Evolutionary conservation across 2,113 vertebrate species (phyloP), one percentile per base, ranked within the genome.

Genomic region (Oncorhynchus gorbuscha): DNA sequence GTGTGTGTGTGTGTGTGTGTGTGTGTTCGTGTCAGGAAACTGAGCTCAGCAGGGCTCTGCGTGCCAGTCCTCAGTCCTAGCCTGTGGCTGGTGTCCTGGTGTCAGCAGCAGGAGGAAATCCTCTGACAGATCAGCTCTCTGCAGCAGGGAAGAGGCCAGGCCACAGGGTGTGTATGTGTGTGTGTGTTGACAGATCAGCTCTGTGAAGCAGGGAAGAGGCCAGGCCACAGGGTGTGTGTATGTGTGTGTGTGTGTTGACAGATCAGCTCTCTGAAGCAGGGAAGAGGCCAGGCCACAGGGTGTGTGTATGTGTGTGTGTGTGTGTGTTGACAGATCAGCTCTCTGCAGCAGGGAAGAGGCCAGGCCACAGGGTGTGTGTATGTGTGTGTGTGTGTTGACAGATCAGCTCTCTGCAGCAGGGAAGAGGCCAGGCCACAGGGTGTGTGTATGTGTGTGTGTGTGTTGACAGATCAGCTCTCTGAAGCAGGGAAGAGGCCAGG

Each of bases 281-380:
- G 83, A 77, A 79, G 66, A 80, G 77, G 82, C 81, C 69, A 76
- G 79, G 76, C 14, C 49, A 55, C 49, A 55, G 49, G 1, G 24
- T 26, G 24, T 26, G 24, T 26, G 24, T 26, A 26, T 26, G 14
- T 55, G 49, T 16, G 49, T 55, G 49, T 55, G 49, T 55, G 49
- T 55, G 49, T 55, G 49, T 55, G n/a, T n/a, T 90, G 92, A 93
- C 92, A 94, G 88, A 94, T 93, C 92, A 90, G 86, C 76, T 75
- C 83, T 18, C 73, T 82, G 90, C 91, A 93, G 92, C 77, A 82
- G 78, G 83, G 82, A 26, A 26, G 24, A 26, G 24, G 24, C 24
- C 24, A 26, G 78, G 75, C 2, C 48, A 13, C 32, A 35, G 32
- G 32, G 1, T 39, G 2, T 49, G 13, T 49, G 49, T 51, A n/a